Conservation (phyloP, 2,888 invertebrate genomes). For the Lepidonotus clava region DNA sequence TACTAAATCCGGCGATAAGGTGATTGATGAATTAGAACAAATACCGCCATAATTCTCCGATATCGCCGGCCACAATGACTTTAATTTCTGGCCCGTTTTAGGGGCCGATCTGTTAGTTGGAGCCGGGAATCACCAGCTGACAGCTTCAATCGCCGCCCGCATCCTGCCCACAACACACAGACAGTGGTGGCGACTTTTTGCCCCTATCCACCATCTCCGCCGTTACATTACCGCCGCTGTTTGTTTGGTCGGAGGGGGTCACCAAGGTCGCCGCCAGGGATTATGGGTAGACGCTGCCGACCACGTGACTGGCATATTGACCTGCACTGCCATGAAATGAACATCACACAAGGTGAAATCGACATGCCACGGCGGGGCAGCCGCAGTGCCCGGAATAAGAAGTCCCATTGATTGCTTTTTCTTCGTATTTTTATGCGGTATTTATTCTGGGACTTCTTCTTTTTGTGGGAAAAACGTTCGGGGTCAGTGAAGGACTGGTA, state of each 20-base stretch:
- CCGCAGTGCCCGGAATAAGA: background rate
- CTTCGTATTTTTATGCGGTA: no score
- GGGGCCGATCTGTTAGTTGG: background rate
- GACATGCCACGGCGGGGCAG: background rate
- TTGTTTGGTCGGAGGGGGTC: slow-evolving; percentile 12
- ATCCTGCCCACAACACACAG: background rate
- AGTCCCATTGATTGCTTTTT: no score
- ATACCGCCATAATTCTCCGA: slow-evolving; percentile 35
- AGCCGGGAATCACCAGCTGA: background rate
- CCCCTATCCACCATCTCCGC: background rate
- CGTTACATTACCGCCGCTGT: background rate
- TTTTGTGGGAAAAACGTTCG: no score
- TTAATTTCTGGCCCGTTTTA: background rate
- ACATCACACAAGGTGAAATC: background rate
- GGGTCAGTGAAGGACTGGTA: no score
- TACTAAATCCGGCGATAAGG: slow-evolving; percentile 12
- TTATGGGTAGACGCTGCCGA: slow-evolving; percentile 14
- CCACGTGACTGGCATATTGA: slow-evolving; percentile 20
- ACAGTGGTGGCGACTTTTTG: background rate
- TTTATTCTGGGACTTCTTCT: no score
- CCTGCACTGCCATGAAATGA: background rate
- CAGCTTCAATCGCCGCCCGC: background rate
- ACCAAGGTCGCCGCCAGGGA: background rate
- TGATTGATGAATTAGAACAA: slow-evolving; percentile 47
- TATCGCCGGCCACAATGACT: slow-evolving; percentile 23